Base-by-base conservation (phyloP, 2,113 vertebrate genomes). In the Camelus dromedarius region DNA sequence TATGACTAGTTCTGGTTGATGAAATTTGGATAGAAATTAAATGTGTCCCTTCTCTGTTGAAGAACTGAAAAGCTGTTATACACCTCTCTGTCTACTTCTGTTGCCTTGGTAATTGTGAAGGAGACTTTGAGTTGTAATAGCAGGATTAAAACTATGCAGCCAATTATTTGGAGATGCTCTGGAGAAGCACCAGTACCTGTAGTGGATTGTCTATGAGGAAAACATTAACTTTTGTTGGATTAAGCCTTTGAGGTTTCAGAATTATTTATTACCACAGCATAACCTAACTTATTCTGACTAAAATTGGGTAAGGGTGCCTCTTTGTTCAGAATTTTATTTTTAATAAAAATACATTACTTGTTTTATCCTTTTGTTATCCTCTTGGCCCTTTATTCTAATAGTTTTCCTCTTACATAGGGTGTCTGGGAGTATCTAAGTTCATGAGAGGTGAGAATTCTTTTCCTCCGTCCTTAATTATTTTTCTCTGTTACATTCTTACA, bases 281-380 rank as follows among this genome's bases (percentile, higher is more conserved):
- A 73, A 56, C 10, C 50, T 91, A 56, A 30, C 10, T 92, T 90
- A 54, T 82, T 73, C 50, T 76, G 28, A 86, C 18, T 87, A 56
- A 90, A 90, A 54, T 2, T 64, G 10, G 30, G 75, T 26, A 89
- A 89, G 48, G 32, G 5, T 82, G 62, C 1, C 35, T 91, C 16
- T 92, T 89, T 85, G 38, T 83, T 80, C 48, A 84, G 32, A 79
- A 54, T 89, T 93, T 82, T 90, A 72, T 95, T 89, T 92, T 86
- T 19, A 79, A 56, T 77, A 83, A 96, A 83, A 94, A 35, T 64
- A 24, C 7, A 60, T 72, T 82, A 87, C 2, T 7, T 26, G 54
- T 88, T 85, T 89, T 46, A 15, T 48, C 38, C 16, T 69, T 50
- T 52, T 79, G 5, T 32, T 86, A 2, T 32, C 20, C 35, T 91